Evolutionary conservation across 2,113 vertebrate species (phyloP).

Genomic region (Catharus minimus): DNA sequence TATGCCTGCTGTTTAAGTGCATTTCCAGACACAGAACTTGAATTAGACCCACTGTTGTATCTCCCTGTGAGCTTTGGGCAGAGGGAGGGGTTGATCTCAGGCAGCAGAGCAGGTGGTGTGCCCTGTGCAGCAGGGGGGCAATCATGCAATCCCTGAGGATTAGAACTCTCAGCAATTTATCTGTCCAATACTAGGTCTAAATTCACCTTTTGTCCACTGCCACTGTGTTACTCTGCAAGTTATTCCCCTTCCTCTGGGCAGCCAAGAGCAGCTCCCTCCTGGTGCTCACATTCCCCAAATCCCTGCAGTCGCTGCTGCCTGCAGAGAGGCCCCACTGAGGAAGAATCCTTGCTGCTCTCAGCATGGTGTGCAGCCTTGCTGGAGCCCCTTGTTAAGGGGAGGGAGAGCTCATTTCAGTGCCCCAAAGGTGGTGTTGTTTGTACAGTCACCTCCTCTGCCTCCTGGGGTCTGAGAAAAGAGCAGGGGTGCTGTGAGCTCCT

Average conservation of each 20-base stretch:
- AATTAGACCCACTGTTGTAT: accelerated
- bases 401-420: background rate
- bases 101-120: background rate
- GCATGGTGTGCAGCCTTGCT: background rate
- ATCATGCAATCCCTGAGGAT: background rate
- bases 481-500: background rate
- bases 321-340: background rate
- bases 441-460: background rate
- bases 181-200: background rate
- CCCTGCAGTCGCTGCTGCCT: background rate
- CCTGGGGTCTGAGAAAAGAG: background rate
- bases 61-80: background rate
- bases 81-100: background rate
- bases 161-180: background rate
- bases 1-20: background rate
- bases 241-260: background rate
- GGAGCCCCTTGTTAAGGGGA: background rate
- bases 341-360: background rate
- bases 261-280: accelerated
- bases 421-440: background rate
- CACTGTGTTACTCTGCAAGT: background rate
- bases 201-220: background rate
- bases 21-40: background rate
- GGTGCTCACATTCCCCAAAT: background rate
- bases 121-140: background rate